phyloP scores from a whole-genome alignment of 2,113 vertebrate genomes.

The Cynopterus brachyotis region DNA sequence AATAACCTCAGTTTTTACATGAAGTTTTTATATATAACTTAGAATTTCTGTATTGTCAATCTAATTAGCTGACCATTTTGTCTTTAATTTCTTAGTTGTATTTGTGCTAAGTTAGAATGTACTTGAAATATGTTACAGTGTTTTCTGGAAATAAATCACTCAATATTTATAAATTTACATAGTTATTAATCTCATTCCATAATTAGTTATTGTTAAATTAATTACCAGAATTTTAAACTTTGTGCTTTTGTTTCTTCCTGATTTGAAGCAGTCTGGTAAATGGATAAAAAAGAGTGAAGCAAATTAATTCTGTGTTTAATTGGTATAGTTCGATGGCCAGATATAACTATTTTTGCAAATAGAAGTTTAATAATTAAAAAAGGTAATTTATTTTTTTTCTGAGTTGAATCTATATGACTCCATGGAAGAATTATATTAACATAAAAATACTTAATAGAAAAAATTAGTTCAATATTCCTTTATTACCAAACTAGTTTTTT shows the following conservation, averaged over 20 bases:
- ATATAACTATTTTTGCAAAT: not conserved
- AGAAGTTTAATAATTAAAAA: not conserved
- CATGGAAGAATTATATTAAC: not conserved
- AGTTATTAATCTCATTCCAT: not conserved
- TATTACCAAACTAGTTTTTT: not conserved
- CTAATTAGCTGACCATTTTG: not conserved
- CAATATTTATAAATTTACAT: not conserved
- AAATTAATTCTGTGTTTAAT: not conserved
- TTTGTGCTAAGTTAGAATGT: not conserved
- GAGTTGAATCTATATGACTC: not conserved
- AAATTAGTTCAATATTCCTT: not conserved
- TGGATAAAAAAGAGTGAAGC: not conserved
- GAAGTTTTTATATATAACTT: not conserved
- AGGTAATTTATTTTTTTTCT: not conserved
- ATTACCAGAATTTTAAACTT: conserved; percentile 14
- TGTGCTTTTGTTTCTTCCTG: not conserved
- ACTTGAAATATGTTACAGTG: not conserved
- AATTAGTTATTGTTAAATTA: not conserved
- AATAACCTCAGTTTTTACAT: not conserved
- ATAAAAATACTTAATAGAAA: not conserved
- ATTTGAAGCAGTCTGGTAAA: not conserved
- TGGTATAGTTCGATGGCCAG: not conserved
- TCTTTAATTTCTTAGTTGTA: not conserved
- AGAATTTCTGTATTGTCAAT: not conserved
- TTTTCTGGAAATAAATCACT: not conserved